Base-by-base conservation (phyloP, 2,888 invertebrate genomes). In the Andrena minutula region DNA sequence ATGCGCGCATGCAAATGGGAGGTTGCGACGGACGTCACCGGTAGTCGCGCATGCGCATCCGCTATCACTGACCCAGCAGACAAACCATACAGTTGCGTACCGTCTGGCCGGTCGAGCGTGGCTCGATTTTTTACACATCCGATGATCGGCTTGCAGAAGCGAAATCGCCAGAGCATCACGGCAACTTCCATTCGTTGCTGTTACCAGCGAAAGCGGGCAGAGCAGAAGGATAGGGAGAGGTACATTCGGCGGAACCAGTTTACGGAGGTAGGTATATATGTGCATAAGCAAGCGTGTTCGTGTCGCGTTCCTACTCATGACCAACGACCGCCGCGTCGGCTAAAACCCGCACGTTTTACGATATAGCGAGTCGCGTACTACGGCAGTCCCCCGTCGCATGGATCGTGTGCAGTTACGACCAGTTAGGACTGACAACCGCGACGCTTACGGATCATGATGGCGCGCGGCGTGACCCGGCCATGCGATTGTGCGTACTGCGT, bases 31-130 rank as follows among this genome's bases (percentile, higher is more conserved):
- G 5, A 70, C 75, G 83, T 79, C 83, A 79, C 60, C n/a, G 68
- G 49, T 32, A 8, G 12, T 2, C 6, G 72, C 83, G 83, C 83
- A 83, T 83, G 83, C 83, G 69, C 20, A 23, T 2, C 23, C n/a
- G 68, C 63, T 76, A 66, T 53, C 63, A 60, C 51, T 7, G 26
- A 8, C 7, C 8, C 8, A n/a, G 5, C 20, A 49, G 73, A 65
- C 41, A 16, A 63, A 41, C 63, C 47, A 60, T 16, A 41, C 16
- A 56, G 32, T 66, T 28, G 64, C 12, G 61, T 23, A 8, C 35
- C 68, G 32, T 16, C 20, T 47, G 20, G 49, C 60, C 41, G 53
- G 12, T 28, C 32, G 30, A 26, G 12, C 26, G 56, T 23, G 47
- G 7, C 8, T 16, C n/a, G 77, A 35, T 78, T 49, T 65, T 28